Base-by-base conservation (phyloP, 2,113 vertebrate species). In the Peromyscus maniculatus region DNA sequence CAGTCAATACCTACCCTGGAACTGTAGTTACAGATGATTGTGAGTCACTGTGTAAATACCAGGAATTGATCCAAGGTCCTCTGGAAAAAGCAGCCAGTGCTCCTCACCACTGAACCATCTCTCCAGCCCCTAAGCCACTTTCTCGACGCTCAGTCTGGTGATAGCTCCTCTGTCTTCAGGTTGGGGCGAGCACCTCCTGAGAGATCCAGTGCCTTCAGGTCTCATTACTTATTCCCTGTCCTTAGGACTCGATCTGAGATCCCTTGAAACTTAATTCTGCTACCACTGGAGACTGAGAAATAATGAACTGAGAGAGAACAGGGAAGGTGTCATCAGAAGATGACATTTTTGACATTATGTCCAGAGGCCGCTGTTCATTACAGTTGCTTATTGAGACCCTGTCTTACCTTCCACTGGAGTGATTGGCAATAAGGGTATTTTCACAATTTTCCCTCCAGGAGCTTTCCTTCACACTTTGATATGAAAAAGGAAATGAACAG, bases 301-400 rank as follows among this genome's bases (percentile, higher is more conserved):
- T 96, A 96, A 97, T 87, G 93, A 97, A 87, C 91, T 24, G 67
- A 94, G 91, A 52, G 36, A 8, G 77, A 96, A 33, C 80, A 75
- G 55, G 84, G 28, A 49, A 83, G 55, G 62, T 95, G 89, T 87
- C 95, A 36, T 39, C 24, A 72, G 64, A 80, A 57, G 93, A 59
- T 89, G 94, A 95, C 82, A 82, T 69, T 89, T 89, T 62, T 93
- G 97, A 91, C 97, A 96, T 94, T 2, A 6, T 36, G 89, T 94
- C 93, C 95, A 55, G 72, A 87, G 96, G 94, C 94, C 0, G 0
- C 89, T 94, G 75, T 74, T 96, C 88, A 64, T 94, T 92, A 96
- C 1, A 43, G 94, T 83, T 84, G 71, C 87, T 95, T 52, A 59
- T 57, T 46, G 96, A 97, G 95, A 91, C 62, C 24, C 67, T 93